Evolutionary conservation across 2,888 invertebrate genomes (phyloP).

Genomic region (Ormyrus rosae): DNA sequence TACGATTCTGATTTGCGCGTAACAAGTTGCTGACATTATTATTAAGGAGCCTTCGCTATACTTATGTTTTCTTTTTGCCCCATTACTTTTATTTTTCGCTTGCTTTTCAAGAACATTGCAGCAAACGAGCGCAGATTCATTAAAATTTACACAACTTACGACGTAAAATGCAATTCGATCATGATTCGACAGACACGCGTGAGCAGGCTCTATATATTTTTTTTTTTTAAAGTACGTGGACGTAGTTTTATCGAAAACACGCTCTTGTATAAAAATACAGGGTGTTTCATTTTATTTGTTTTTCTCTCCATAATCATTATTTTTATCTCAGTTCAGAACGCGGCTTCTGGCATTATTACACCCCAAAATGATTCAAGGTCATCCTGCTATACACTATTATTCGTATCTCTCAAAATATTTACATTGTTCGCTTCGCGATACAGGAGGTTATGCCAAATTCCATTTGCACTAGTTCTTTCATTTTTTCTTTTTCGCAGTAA

Average conservation of each 20-base stretch:
- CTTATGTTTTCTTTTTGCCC: constrained; percentile 10
- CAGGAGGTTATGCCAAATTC: constrained; percentile 44
- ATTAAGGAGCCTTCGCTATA: constrained; percentile 45
- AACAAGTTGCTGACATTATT: constrained; percentile 56
- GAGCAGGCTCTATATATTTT: constrained; percentile 46
- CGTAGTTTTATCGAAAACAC: constrained; percentile 58
- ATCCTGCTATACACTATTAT: constrained; percentile 43
- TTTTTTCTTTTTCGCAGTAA: constrained; percentile 33
- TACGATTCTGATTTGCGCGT: constrained; percentile 56
- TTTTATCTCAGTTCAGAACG: constrained; percentile 42
- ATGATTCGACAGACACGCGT: constrained; percentile 47
- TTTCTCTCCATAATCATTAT: constrained; percentile 39
- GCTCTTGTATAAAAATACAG: constrained; percentile 60
- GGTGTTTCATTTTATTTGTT: constrained; percentile 56
- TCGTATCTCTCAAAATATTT: constrained; percentile 48
- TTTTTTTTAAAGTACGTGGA: constrained; percentile 57
- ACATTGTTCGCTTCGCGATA: constrained; percentile 57
- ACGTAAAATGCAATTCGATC: constrained; percentile 54
- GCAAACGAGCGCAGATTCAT: constrained; percentile 51
- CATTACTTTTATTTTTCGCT: constrained; percentile 19
- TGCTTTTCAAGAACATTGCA: constrained; percentile 36
- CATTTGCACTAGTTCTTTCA: constrained; percentile 34
- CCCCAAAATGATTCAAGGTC: constrained; percentile 44
- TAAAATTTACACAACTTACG: constrained; percentile 56
- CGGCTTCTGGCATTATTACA: constrained; percentile 42